Evolutionary conservation across 2,797 vertebrate species (phyloP), one percentile per base, ranked within the genome.

Genomic region (Microcaecilia unicolor): DNA sequence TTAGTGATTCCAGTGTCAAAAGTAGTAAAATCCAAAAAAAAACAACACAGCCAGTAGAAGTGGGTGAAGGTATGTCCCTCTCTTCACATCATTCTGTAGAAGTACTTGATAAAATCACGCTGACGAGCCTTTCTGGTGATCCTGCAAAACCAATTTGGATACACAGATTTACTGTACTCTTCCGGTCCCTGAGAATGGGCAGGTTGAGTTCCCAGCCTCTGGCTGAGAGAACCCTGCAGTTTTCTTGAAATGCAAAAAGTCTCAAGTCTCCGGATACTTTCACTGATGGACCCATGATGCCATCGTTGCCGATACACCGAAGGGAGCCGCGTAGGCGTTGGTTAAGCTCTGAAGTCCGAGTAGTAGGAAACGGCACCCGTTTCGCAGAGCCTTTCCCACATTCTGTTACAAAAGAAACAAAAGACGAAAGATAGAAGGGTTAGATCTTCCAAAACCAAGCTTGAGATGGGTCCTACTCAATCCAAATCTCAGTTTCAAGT

Each of bases 281-380:
- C 7, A 0, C 4, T 80, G 85, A 48, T 60, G 81, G 31, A 69
- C 23, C 0, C 72, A 48, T 1, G 88, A 79, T 3, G 78, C 53
- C 25, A 93, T 78, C 1, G 83, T 74, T 28, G 83, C 52, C 3
- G 84, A 63, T 6, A 85, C 67, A 1, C 78, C 72, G 3, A 89
- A 74, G 0, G 92, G 90, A 15, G 86, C 74, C 0, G 86, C 77
- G 44, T 96, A 97, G 23, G 84, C 86, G 0, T 81, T 61, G 0
- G 92, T 80, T 12, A 96, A 81, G 21, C 81, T 88, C 55, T 97
- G 86, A 20, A 99, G 71, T 8, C 95, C 92, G 0, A 92, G 55
- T 61, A 91, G 70, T 17, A 99, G 19, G 48, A 90, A 98, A 53
- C 61, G 91, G 72, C 93, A 97, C 10, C 90, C 90, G 65, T 81